Percentiles rank a stretch among this genome's conserved stretches.
These are phyloP conservation scores for Pachyuromys duprasi DNA, from an alignment of 2,797 vertebrate genomes.

Conservation along the genomic window DNA sequence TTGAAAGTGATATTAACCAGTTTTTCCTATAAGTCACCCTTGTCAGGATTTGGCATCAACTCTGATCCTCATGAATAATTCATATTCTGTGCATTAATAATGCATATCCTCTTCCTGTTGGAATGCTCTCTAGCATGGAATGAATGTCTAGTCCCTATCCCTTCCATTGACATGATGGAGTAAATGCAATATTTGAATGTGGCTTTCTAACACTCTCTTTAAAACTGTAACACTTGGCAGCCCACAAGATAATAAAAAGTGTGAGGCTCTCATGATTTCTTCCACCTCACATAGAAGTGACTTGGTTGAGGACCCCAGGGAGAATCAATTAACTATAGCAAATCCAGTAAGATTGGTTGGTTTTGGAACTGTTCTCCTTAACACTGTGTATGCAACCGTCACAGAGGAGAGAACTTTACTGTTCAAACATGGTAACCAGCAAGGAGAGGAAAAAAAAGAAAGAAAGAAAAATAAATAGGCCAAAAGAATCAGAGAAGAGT, in stretches of 20 bases:
- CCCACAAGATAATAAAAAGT: background rate
- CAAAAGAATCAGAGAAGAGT: background rate
- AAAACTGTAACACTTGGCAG: background rate
- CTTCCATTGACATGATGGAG: slow-evolving; percentile 28
- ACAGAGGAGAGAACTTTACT: background rate
- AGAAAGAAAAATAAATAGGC: background rate
- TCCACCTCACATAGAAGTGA: background rate
- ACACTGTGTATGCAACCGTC: background rate
- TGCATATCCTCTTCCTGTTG: slow-evolving; percentile 32
- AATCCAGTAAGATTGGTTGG: background rate
- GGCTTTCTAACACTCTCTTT: background rate
- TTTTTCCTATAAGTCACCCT: slow-evolving; percentile 69
- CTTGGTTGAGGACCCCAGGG: background rate
- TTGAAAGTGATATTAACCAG: slow-evolving; percentile 57
- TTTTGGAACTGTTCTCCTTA: background rate
- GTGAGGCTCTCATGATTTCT: background rate
- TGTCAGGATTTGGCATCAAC: slow-evolving; percentile 63
- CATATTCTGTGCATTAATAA: slow-evolving; percentile 74
- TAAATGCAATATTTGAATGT: slow-evolving; percentile 46
- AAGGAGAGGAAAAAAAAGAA: too few relatives aligned
- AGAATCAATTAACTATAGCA: slow-evolving; percentile 9
- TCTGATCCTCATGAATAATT: slow-evolving; percentile 73
- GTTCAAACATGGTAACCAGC: slow-evolving; percentile 7
- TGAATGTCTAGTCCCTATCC: background rate
- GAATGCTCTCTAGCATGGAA: slow-evolving; percentile 57